Conservation (phyloP, 1,140 invertebrate species). For the Metaphire vulgaris region DNA sequence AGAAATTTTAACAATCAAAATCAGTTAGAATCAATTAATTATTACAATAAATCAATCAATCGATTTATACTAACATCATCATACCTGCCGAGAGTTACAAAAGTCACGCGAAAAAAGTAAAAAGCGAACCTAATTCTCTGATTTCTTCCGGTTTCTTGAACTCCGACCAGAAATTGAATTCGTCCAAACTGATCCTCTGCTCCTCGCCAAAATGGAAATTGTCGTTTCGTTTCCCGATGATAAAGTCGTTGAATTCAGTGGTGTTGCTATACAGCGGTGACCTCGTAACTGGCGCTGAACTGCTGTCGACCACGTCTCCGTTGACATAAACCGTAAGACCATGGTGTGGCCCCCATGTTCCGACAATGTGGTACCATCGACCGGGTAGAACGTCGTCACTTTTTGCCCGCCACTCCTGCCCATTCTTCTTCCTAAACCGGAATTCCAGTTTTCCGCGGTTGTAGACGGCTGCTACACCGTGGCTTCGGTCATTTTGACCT, state of each 20-base stretch:
- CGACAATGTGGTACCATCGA: constrained; percentile 47
- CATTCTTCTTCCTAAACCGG: constrained; percentile 27
- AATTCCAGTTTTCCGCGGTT: constrained; percentile 28
- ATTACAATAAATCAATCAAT: too few species aligned
- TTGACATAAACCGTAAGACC: constrained; percentile 42
- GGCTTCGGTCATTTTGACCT: constrained; percentile 37
- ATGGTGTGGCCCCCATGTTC: constrained; percentile 38
- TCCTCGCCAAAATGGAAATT: constrained; percentile 28
- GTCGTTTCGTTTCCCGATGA: constrained; percentile 38
- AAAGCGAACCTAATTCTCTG: constrained; percentile 39
- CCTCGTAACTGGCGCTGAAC: background rate
- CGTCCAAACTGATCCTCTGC: constrained; percentile 42
- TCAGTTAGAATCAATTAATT: too few species aligned
- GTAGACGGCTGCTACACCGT: constrained; percentile 49
- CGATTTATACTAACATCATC: too few species aligned
- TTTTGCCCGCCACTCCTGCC: constrained; percentile 38
- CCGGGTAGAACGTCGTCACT: constrained; percentile 38
- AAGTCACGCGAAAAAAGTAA: too few species aligned
- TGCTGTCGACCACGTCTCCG: constrained; percentile 35
- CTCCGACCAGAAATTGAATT: constrained; percentile 44
- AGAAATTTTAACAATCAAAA: too few species aligned
- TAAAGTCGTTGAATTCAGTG: constrained; percentile 22
- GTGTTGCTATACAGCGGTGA: background rate
- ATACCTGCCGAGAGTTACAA: too few species aligned
- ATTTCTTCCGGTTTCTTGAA: constrained; percentile 37